Evolutionary conservation across 1,140 invertebrate genomes (phyloP), one percentile per base, ranked within the genome.

Genomic region (Dendroctonus ponderosae): DNA sequence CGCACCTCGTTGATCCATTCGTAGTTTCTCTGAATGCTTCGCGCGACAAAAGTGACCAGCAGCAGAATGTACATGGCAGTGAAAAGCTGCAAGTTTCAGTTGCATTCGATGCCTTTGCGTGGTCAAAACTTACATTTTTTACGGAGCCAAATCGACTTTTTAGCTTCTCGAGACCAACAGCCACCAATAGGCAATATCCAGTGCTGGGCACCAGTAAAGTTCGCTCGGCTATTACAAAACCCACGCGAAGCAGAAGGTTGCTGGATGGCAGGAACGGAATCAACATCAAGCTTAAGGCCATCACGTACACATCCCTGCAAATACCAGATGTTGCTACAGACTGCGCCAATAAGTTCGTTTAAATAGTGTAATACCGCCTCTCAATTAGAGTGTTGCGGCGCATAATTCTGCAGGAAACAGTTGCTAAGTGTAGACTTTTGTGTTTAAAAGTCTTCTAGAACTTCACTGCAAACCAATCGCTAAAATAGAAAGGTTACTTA

Each of bases 191-290:
- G 75, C 90, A 94, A 77, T 89, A 93, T 60, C 94, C 94, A 67
- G 88, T 85, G 43, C 91, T 93, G n/a, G 93, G 89, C 65, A 95
- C 85, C 77, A 95, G 94, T 7, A 96, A 80, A 41, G 91, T 87
- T 74, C 93, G 83, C 77, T 97, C 94, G 37, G 93, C 93, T 43
- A 96, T 83, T 0, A 96, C 93, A 82, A 97, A 96, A 26, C 94
- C 93, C 51, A 99, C 96, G 44, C 86, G 89, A 76, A 96, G 92
- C 60, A 94, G 85, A 42, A 98, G 80, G 79, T 98, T 98, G 50
- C 89, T 88, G 0, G 96, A 94, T 43, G 96, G 96, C 58, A 98
- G 77, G 80, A 97, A 98, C 49, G 96, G 91, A 59, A 98, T 82
- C 7, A 93, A 80, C 53, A 94, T 79, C 50, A 97, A 77, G 41